Evolutionary conservation across 2,888 invertebrate genomes (phyloP).

Genomic region (Anoncus sp.): DNA sequence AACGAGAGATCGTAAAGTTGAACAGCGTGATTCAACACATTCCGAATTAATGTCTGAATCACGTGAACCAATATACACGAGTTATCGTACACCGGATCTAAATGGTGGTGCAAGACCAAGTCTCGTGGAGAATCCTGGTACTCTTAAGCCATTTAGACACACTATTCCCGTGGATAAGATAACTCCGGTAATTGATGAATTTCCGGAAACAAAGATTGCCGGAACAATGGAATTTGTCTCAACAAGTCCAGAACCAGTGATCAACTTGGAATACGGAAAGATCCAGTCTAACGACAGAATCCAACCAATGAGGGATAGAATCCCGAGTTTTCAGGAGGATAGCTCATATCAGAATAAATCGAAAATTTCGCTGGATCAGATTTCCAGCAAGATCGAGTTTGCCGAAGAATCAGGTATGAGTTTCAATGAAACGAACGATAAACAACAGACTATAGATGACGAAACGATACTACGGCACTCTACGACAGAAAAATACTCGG

Average conservation of each 20-base stretch:
- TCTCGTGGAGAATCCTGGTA: constrained; percentile 77
- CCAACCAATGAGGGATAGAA: constrained; percentile 57
- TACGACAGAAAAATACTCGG: constrained; percentile 74
- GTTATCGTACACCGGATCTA: constrained; percentile 79
- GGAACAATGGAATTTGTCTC: not conserved
- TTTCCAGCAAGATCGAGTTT: constrained; percentile 41
- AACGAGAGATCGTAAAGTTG: constrained; percentile 68
- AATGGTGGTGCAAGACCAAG: constrained; percentile 76
- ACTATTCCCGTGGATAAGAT: constrained; percentile 82
- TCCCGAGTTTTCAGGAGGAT: constrained; percentile 40
- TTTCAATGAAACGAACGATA: not conserved
- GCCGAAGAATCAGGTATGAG: constrained; percentile 26
- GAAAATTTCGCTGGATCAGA: not conserved
- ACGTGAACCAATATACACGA: constrained; percentile 77
- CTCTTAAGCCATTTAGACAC: constrained; percentile 79
- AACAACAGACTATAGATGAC: constrained; percentile 64
- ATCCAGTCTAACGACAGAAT: constrained; percentile 60
- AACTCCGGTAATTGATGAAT: constrained; percentile 67
- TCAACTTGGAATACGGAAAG: no score
- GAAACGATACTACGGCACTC: constrained; percentile 64
- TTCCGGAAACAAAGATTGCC: constrained; percentile 8
- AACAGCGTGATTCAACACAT: constrained; percentile 41
- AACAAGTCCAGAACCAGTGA: constrained; percentile 4
- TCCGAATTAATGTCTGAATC: constrained; percentile 41
- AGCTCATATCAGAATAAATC: constrained; percentile 54